These are phyloP conservation scores for Embiotoca jacksoni DNA, from an alignment of 2,113 vertebrate genomes.

Conservation along the genomic window DNA sequence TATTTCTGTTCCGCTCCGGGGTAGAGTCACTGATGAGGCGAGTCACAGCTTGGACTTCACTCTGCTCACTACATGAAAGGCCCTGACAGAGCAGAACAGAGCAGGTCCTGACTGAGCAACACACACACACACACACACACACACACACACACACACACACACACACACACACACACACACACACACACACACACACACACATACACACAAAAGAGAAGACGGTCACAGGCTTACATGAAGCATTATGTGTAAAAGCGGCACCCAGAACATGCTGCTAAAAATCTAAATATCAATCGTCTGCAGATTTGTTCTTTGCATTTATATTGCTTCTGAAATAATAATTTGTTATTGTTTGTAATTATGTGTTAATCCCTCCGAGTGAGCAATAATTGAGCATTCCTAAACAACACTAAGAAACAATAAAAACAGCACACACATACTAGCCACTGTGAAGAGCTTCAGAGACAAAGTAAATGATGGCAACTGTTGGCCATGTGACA, in stretches of 20 bases:
- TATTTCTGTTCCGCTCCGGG: conserved; percentile 51
- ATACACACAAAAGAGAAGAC: conserved; percentile 1
- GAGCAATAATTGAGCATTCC: not conserved
- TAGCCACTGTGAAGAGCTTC: not conserved
- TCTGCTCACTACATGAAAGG: conserved; percentile 62
- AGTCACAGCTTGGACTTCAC: conserved; percentile 58
- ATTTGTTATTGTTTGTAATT: not conserved
- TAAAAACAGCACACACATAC: not conserved
- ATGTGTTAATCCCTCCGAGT: not conserved
- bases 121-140: not conserved
- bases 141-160: not conserved
- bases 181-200: not conserved
- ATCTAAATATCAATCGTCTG: conserved; percentile 4
- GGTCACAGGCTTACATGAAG: conserved; percentile 25
- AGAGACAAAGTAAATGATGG: not conserved
- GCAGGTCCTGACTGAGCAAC: conserved; percentile 32
- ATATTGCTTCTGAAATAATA: not conserved
- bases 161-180: conserved; percentile 3
- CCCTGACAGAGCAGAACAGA: conserved; percentile 51
- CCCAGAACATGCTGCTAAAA: not conserved
- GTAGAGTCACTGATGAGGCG: conserved; percentile 56
- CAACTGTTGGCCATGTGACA: conserved; percentile 37
- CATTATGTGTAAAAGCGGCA: conserved; percentile 6
- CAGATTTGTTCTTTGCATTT: conserved; percentile 3
- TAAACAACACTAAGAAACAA: conserved; percentile 7